Evolutionary conservation across 2,113 vertebrate genomes (phyloP), one percentile per base, ranked within the genome.

Genomic region (Corythornis vintsioides): DNA sequence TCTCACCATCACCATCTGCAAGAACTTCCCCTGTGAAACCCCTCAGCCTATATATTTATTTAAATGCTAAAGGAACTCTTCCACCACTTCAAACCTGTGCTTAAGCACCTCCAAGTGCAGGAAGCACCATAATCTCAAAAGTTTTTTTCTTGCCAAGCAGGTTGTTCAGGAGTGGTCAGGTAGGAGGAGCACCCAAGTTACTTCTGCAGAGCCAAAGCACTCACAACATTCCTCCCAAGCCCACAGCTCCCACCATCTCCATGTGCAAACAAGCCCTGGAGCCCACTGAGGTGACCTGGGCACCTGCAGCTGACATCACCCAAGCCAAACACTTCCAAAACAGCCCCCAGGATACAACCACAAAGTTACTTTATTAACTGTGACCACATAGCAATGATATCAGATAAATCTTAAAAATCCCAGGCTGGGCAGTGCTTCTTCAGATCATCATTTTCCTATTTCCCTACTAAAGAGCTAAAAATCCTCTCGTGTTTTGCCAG

Each of bases 341-440:
- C 0, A 0, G 2, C 7, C 13, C 6, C 7, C 14, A 42, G 42
- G 7, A 53, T 50, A 77, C 82, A 78, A 26, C 8, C 9, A 28
- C 35, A 75, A 76, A 60, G 11, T 87, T 25, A 25, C 4, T 14
- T 63, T 56, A 78, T 71, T 13, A 9, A 18, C 16, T 25, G n/a
- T 25, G 47, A 42, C 24, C 48, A 7, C 25, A 7, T 11, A 15
- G n/a, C 17, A 81, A 10, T 35, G 10, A 7, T 52, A 59, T 16
- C 35, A 74, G 42, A 33, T 1, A 57, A 52, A 10, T 21, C 7
- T 52, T 43, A 81, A 73, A 85, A 71, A 56, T 25, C 43, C 74
- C 61, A 67, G 15, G 25, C 6, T 1, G 1, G 31, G 5, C 9
- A 88, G 48, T n/a, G 17, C 7, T 88, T 74, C 43, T 65, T 89